Evolutionary conservation across 2,113 vertebrate species (phyloP).

Genomic region (Rostratula benghalensis): DNA sequence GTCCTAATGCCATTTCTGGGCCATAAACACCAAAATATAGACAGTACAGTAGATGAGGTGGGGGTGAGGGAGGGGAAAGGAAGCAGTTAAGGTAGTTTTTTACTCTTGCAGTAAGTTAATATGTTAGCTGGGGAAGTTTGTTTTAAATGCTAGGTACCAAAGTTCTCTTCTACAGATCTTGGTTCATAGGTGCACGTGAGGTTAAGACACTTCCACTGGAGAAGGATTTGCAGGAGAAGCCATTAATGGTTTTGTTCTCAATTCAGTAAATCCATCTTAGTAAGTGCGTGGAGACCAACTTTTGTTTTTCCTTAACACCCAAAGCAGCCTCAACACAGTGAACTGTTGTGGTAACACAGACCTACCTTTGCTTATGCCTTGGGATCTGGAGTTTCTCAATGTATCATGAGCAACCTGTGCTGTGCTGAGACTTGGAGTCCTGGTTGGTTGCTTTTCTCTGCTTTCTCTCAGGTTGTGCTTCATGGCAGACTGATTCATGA

Average conservation of each 20-base stretch:
- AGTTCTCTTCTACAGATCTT: background rate
- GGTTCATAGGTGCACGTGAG: background rate
- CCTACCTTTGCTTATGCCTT: background rate
- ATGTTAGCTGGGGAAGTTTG: background rate
- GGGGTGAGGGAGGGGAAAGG: background rate
- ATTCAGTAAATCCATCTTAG: background rate
- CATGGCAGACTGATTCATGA: background rate
- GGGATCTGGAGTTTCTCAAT: conserved; percentile 45
- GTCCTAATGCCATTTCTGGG: conserved; percentile 15
- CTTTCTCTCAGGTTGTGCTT: background rate
- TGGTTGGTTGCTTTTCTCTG: background rate
- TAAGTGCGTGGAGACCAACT: background rate
- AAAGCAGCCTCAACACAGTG: background rate
- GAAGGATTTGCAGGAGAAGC: background rate
- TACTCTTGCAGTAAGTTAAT: background rate
- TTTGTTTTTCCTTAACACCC: background rate
- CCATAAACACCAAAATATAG: background rate
- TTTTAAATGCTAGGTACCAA: background rate
- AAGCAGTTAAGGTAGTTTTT: background rate
- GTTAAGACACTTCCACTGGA: background rate
- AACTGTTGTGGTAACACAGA: conserved; percentile 33
- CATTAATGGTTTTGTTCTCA: background rate
- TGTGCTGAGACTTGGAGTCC: background rate
- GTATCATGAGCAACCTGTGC: background rate
- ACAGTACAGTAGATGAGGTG: background rate